A percentile compares a stretch with the other conserved stretches of the same genome.
phyloP scores from a whole-genome alignment of 2,888 invertebrate genomes.

The Vandiemenella viatica region DNA sequence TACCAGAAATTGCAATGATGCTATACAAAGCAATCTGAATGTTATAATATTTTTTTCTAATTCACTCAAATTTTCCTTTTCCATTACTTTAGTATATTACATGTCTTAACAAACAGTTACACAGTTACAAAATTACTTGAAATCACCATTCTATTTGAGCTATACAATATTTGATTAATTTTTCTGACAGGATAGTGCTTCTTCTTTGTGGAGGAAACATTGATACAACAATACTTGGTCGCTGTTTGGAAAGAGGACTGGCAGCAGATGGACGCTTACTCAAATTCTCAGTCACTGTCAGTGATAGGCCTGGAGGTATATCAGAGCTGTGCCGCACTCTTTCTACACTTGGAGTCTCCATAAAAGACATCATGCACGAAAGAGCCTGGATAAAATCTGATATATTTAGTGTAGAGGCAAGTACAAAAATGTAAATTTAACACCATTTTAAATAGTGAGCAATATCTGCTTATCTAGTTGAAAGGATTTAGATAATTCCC shows the following conservation, averaged over 20 bases:
- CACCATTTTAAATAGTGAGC: constrained; percentile 6
- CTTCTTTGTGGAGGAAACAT: constrained; percentile 81
- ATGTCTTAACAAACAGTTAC: too few relatives aligned
- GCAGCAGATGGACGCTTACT: constrained; percentile 70
- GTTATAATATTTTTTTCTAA: too few relatives aligned
- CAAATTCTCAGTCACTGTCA: constrained; percentile 61
- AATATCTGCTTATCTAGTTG: too few relatives aligned
- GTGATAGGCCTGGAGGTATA: constrained; percentile 78
- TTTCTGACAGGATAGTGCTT: constrained; percentile 55
- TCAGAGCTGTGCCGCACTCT: constrained; percentile 67
- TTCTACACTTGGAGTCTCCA: constrained; percentile 63
- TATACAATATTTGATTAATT: too few relatives aligned
- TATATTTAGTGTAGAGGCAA: constrained; percentile 61
- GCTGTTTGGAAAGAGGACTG: constrained; percentile 74
- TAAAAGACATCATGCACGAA: constrained; percentile 93
- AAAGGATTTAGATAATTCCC: too few relatives aligned
- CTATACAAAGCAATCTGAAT: too few relatives aligned
- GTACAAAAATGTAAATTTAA: too few relatives aligned
- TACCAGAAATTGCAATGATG: too few relatives aligned
- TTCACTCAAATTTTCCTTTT: too few relatives aligned
- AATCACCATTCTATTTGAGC: too few relatives aligned
- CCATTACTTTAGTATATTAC: too few relatives aligned
- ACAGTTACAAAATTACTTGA: too few relatives aligned
- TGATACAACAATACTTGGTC: constrained; percentile 76
- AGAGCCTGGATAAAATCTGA: constrained; percentile 86